These are phyloP conservation scores for Anguilla marmorata DNA, from an alignment of 2,797 vertebrate genomes.

Conservation along the genomic window DNA sequence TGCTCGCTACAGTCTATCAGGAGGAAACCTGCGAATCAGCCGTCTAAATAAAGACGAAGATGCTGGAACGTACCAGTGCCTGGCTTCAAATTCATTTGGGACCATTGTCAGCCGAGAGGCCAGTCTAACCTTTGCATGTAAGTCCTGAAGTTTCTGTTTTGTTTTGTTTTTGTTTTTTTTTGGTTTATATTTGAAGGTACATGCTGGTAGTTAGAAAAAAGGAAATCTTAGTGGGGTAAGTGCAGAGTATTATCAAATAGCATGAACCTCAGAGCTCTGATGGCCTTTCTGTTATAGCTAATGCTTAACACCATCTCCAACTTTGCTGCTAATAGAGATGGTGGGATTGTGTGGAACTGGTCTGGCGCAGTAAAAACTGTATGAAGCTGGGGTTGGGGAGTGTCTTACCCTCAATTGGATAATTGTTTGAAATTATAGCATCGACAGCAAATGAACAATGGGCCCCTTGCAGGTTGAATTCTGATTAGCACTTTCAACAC, in stretches of 20 bases:
- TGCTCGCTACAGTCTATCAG: conserved; percentile 87
- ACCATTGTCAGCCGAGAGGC: conserved; percentile 92
- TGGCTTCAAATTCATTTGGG: conserved; percentile 90
- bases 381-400: conserved; percentile 46
- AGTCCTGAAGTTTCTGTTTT: conserved; percentile 63
- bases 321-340: conserved; percentile 13
- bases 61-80: conserved; percentile 89
- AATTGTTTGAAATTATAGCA: conserved; percentile 54
- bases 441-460: conserved; percentile 63
- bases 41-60: conserved; percentile 88
- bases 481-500: conserved; percentile 52
- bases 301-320: neutral
- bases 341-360: conserved; percentile 18
- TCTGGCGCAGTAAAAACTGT: conserved; percentile 20
- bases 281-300: neutral
- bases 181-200: neutral
- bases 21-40: conserved; percentile 90
- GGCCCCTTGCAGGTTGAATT: conserved; percentile 55
- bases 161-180: conserved; percentile 18
- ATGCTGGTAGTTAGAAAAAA: neutral
- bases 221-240: neutral
- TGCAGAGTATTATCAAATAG: conserved; percentile 10
- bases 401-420: conserved; percentile 53
- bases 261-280: neutral
- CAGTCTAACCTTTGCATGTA: conserved; percentile 92